These are phyloP conservation scores for Micrastur ruficollis DNA, from an alignment of 2,797 vertebrate genomes.

Conservation along the genomic window DNA sequence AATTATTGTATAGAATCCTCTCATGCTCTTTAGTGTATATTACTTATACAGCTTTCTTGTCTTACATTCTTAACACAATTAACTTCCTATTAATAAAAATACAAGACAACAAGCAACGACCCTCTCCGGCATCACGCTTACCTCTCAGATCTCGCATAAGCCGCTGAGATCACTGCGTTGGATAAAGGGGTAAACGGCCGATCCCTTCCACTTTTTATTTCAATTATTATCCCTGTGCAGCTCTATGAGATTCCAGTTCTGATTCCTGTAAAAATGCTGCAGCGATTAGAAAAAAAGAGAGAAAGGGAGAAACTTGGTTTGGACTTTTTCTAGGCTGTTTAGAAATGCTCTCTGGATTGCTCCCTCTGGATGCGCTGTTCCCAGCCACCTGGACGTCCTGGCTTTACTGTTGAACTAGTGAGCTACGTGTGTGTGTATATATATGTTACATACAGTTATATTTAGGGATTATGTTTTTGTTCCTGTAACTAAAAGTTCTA, in stretches of 20 bases:
- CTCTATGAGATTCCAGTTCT: neutral
- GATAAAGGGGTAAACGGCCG: accelerated
- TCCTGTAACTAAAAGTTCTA: neutral
- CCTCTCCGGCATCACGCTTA: neutral
- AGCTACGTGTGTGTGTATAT: neutral
- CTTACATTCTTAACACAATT: slow-evolving; percentile 28
- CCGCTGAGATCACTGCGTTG: neutral
- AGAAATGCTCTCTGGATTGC: neutral
- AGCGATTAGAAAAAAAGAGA: neutral
- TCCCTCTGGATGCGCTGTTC: neutral
- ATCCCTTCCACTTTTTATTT: neutral
- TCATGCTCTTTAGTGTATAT: slow-evolving; percentile 11
- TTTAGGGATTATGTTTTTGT: neutral
- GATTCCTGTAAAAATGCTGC: neutral
- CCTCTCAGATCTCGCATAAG: neutral
- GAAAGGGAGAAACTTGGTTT: neutral
- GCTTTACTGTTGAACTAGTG: neutral
- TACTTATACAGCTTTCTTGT: slow-evolving; percentile 2
- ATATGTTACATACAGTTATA: neutral
- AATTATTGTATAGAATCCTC: slow-evolving; percentile 64
- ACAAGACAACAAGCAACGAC: neutral
- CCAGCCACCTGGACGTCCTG: neutral
- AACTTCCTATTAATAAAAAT: slow-evolving; percentile 34
- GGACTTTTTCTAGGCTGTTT: neutral
- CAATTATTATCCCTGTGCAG: neutral